Evolutionary conservation across 1,140 invertebrate species (phyloP).

Genomic region (Dendroctonus ponderosae): DNA sequence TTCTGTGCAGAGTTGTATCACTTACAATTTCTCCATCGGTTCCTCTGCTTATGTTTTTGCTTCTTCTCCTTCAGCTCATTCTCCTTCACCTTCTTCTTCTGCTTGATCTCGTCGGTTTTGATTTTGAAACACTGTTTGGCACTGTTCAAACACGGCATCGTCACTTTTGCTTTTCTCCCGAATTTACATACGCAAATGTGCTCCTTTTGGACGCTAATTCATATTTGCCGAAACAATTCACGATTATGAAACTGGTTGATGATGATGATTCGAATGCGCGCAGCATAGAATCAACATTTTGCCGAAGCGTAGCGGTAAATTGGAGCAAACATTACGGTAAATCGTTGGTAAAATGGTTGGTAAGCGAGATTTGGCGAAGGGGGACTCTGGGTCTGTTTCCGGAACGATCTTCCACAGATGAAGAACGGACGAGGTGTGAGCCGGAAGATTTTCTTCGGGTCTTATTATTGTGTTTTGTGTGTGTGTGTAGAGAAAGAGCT

Average conservation of each 20-base stretch:
- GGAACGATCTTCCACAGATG: conserved; percentile 31
- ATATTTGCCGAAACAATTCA: conserved; percentile 19
- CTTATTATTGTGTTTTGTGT: conserved; percentile 35
- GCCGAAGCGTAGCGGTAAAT: conserved; percentile 31
- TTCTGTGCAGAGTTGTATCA: background rate
- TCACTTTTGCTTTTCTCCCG: conserved; percentile 16
- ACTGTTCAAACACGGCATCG: conserved; percentile 30
- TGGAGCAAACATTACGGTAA: conserved; percentile 34
- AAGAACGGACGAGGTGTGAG: conserved; percentile 39
- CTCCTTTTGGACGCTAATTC: background rate
- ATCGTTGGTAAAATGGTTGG: conserved; percentile 23
- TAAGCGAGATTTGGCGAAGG: conserved; percentile 28
- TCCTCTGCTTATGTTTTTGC: conserved; percentile 19
- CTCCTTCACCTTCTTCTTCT: conserved; percentile 28
- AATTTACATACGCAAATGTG: conserved; percentile 18
- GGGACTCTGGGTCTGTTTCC: conserved; percentile 11
- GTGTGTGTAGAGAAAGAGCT: conserved; percentile 25
- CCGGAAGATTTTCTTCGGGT: conserved; percentile 38
- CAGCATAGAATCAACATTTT: conserved; percentile 31
- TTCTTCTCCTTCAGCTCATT: conserved; percentile 18
- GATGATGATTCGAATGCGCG: background rate
- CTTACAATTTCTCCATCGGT: conserved; percentile 37
- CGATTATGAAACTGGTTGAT: conserved; percentile 10
- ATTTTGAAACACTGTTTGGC: conserved; percentile 28
- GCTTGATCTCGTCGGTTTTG: conserved; percentile 16